Conservation (phyloP, 2,113 vertebrate species). For the Himantopus leucocephalus region DNA sequence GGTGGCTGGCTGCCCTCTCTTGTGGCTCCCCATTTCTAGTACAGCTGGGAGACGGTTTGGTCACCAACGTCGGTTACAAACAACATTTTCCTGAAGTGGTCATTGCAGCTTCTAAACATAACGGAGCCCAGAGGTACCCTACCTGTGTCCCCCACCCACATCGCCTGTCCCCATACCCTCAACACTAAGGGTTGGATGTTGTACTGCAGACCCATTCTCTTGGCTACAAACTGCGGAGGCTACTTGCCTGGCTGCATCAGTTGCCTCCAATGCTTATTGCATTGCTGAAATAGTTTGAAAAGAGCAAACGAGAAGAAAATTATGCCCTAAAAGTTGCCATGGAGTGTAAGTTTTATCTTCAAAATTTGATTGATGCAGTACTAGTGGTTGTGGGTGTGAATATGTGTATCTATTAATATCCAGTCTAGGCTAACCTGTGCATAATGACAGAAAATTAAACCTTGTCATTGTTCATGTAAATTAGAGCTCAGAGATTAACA, state of each 20-base stretch:
- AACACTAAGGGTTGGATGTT: neutral
- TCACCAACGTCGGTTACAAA: neutral
- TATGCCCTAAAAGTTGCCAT: constrained; percentile 28
- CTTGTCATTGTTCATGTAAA: neutral
- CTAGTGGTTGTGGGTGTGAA: constrained; percentile 42
- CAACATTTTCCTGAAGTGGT: neutral
- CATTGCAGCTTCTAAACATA: neutral
- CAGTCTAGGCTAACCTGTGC: constrained; percentile 65
- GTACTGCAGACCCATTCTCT: neutral
- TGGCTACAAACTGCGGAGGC: neutral
- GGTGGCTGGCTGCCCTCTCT: neutral
- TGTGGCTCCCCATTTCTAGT: neutral
- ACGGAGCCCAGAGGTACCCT: no score
- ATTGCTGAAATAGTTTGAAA: neutral
- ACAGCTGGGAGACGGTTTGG: neutral
- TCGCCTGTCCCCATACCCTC: neutral
- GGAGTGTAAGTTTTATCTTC: neutral
- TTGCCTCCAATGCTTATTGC: neutral
- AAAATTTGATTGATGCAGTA: constrained; percentile 37
- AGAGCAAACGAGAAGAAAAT: neutral
- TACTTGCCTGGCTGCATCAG: neutral
- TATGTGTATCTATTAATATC: constrained; percentile 44
- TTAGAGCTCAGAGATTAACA: neutral
- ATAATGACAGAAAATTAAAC: constrained; percentile 52
- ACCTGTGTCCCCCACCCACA: fast-evolving